Evolutionary conservation across 2,797 vertebrate genomes (phyloP).

Genomic region (Halcyon badia): DNA sequence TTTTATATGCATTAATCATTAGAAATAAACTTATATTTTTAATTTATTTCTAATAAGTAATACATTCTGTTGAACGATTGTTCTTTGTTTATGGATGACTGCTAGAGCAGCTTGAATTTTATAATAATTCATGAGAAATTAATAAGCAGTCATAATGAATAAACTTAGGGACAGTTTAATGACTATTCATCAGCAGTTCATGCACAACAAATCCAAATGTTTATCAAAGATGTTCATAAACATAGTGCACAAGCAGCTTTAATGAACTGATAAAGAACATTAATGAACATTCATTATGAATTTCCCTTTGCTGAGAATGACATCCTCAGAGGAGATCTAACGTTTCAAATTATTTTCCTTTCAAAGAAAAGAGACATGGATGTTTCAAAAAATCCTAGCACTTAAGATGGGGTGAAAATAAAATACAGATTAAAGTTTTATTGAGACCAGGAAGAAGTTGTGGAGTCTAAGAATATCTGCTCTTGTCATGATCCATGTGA

Average conservation of each 20-base stretch:
- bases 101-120: constrained; percentile 51
- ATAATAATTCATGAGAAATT: constrained; percentile 77
- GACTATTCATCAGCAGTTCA: constrained; percentile 75
- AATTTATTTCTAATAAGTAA: constrained; percentile 59
- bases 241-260: constrained; percentile 59
- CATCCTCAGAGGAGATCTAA: constrained; percentile 12
- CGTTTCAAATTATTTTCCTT: constrained; percentile 3
- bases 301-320: constrained; percentile 45
- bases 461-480: not conserved
- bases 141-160: constrained; percentile 74
- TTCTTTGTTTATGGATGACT: constrained; percentile 49
- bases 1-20: constrained; percentile 33
- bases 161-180: constrained; percentile 75
- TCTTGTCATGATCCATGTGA: not conserved
- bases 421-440: not conserved
- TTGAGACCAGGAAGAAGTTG: not conserved
- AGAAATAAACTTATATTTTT: not conserved
- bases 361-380: not conserved
- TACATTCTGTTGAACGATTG: constrained; percentile 25
- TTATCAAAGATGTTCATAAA: constrained; percentile 78
- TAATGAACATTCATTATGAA: constrained; percentile 71
- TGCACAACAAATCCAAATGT: constrained; percentile 76
- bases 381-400: not conserved
- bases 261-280: constrained; percentile 75
- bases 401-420: not conserved